Evolutionary conservation across 1,140 invertebrate species (phyloP).

Genomic region (Heliconius hermathena): DNA sequence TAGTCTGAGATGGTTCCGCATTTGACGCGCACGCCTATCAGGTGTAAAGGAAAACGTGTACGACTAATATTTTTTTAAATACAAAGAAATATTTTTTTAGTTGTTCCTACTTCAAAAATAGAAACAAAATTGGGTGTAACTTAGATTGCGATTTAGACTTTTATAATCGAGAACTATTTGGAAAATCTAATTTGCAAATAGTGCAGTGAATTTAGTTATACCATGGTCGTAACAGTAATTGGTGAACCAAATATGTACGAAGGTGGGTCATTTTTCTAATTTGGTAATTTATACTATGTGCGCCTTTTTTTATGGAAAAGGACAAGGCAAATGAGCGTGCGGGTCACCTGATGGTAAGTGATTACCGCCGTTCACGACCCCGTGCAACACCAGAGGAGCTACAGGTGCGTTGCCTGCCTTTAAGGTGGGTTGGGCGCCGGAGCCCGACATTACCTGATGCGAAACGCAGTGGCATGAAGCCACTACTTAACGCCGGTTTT

Average conservation of each 20-base stretch:
- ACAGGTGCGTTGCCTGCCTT: too few species aligned
- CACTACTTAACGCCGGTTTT: too few species aligned
- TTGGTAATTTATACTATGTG: too few species aligned
- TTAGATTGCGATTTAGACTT: neutral
- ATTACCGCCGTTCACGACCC: too few species aligned
- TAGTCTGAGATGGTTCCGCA: conserved; percentile 73
- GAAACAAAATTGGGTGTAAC: neutral
- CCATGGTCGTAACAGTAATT: neutral
- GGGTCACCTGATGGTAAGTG: too few species aligned
- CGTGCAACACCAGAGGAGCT: too few species aligned
- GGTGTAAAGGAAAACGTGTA: conserved; percentile 55
- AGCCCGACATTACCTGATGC: too few species aligned
- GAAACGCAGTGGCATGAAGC: too few species aligned
- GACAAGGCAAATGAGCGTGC: too few species aligned
- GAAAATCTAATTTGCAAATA: neutral
- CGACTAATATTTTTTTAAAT: neutral
- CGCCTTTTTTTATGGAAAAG: too few species aligned
- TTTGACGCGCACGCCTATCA: conserved; percentile 64
- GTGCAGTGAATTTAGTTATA: neutral
- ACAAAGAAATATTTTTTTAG: neutral
- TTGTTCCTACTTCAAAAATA: neutral
- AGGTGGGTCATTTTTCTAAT: conserved; percentile 18
- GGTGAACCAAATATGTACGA: conserved; percentile 24
- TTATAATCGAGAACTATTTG: neutral
- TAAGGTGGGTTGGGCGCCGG: too few species aligned